A percentile compares a stretch with the other conserved stretches of the same genome.
phyloP scores from a whole-genome alignment of 2,113 vertebrate species.

The Colaptes auratus region DNA sequence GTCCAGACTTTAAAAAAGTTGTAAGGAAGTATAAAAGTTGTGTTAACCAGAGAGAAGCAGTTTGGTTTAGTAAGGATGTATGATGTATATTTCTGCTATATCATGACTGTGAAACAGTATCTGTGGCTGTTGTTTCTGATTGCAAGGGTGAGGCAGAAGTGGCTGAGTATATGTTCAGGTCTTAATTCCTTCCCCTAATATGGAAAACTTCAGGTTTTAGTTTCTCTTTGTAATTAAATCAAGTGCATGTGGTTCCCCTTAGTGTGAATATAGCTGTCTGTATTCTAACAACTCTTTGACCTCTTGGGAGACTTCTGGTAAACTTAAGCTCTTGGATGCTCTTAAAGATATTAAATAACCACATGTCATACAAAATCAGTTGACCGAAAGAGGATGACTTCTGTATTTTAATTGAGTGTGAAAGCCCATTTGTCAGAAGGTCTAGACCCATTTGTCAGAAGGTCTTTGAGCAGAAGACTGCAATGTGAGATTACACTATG shows the following conservation, averaged over 20 bases:
- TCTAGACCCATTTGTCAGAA: not conserved
- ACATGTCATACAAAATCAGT: conserved; percentile 4
- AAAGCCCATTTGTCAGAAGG: not conserved
- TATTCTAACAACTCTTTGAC: conserved; percentile 12
- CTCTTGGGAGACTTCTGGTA: conserved; percentile 23
- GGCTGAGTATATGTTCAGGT: not conserved
- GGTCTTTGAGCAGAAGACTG: not conserved
- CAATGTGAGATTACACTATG: not conserved
- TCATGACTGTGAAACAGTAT: not conserved
- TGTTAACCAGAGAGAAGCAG: not conserved
- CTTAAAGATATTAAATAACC: conserved; percentile 50
- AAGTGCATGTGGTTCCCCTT: not conserved
- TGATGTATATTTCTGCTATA: not conserved
- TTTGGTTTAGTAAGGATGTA: not conserved
- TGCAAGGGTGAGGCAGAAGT: not conserved
- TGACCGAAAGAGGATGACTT: not conserved
- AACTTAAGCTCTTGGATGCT: conserved; percentile 11
- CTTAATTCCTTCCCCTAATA: not conserved
- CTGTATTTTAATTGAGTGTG: not conserved
- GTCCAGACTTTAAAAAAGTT: not conserved
- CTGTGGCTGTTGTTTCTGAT: not conserved
- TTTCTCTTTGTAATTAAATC: not conserved
- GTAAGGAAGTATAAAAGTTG: not conserved
- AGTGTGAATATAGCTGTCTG: not conserved
- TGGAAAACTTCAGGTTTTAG: not conserved